A percentile compares a stretch with the other conserved stretches of the same genome.
Conservation (phyloP, 2,888 invertebrate genomes). For the Mechanitis messenoides region DNA sequence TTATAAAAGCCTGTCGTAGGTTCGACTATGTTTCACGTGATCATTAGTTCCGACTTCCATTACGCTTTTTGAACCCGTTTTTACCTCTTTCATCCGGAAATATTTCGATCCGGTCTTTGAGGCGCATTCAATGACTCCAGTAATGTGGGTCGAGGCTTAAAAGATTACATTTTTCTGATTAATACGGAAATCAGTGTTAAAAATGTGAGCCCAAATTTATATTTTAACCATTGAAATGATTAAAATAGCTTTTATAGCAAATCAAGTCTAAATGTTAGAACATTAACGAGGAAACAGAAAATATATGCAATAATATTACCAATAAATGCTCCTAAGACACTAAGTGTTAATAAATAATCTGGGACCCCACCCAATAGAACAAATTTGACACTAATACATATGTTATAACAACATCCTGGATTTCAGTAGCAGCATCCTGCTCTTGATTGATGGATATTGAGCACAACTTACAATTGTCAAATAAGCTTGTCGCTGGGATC, state of each 20-base stretch:
- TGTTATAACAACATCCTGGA: constrained; percentile 4
- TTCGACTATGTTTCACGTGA: constrained; percentile 27
- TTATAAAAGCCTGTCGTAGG: constrained; percentile 26
- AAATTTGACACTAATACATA: constrained; percentile 4
- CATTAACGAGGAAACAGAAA: background rate
- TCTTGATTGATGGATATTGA: constrained; percentile 5
- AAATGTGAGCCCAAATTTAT: background rate
- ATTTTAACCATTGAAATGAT: no score
- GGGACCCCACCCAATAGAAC: constrained; percentile 4
- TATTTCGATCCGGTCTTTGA: constrained; percentile 39
- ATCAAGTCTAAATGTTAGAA: no score
- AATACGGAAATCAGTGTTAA: background rate
- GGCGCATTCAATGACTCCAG: constrained; percentile 18
- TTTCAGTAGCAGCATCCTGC: constrained; percentile 5
- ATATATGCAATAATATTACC: background rate
- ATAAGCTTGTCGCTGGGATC: background rate
- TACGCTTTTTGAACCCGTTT: constrained; percentile 43
- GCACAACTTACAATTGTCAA: constrained; percentile 1
- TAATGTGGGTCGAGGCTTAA: constrained; percentile 16
- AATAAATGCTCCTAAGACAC: background rate
- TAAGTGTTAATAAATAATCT: background rate
- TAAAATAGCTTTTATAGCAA: no score
- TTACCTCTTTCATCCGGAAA: constrained; percentile 46
- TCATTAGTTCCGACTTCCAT: constrained; percentile 51
- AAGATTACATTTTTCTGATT: constrained; percentile 13